These are phyloP conservation scores for Urocolius indicus DNA, from an alignment of 2,113 vertebrate species.

Conservation along the genomic window DNA sequence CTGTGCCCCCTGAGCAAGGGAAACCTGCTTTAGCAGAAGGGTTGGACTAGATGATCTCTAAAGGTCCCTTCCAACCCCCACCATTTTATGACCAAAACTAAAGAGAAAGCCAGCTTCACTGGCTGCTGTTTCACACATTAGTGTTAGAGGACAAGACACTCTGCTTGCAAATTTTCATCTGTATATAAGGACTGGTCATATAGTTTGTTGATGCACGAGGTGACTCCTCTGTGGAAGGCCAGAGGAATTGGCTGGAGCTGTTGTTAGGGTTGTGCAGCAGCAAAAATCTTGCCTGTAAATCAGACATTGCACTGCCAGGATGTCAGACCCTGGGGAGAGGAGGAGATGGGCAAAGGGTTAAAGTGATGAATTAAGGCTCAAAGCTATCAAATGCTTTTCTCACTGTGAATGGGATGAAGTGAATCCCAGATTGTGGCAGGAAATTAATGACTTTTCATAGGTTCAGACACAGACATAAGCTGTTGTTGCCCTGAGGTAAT, in stretches of 20 bases:
- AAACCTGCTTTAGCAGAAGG: too few species aligned
- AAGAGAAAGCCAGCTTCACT: not conserved
- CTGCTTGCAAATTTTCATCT: not conserved
- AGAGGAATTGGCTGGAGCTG: not conserved
- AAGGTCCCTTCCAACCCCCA: too few species aligned
- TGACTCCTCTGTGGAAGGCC: not conserved
- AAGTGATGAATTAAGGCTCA: not conserved
- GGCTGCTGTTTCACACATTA: not conserved
- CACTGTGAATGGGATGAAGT: not conserved
- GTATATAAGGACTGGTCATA: not conserved
- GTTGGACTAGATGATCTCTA: too few species aligned
- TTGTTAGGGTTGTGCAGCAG: not conserved
- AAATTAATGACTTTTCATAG: not conserved
- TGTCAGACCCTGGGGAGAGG: not conserved
- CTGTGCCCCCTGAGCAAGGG: too few species aligned
- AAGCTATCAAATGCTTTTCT: not conserved
- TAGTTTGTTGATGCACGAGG: not conserved
- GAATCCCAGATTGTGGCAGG: fast-evolving
- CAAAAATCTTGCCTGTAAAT: not conserved
- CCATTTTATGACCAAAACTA: not conserved
- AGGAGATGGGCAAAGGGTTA: not conserved
- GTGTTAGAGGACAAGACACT: not conserved
- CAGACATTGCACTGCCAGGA: not conserved
- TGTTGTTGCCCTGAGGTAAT: not conserved
- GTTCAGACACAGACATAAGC: not conserved